Evolutionary conservation across 2,113 vertebrate genomes (phyloP), one percentile per base, ranked within the genome.

Genomic region (Neoarius graeffei): DNA sequence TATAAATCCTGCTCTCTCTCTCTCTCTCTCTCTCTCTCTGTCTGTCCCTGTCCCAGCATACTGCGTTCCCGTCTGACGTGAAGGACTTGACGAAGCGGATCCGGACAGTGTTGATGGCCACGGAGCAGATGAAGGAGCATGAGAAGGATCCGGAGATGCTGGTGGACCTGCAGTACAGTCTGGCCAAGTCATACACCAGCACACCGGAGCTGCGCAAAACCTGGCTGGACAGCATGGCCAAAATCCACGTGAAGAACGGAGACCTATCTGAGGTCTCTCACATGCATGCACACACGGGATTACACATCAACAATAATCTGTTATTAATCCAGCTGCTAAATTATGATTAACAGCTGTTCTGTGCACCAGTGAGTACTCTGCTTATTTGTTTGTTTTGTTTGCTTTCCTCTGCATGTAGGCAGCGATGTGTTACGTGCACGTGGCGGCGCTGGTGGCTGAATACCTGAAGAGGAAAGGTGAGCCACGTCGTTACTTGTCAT

Each of bases 41-140:
- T 59, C 5, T 57, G 3, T 62, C 14, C 17, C 79, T 42, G 6
- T 57, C 74, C 1, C 77, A 99, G 98, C 96, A 98, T 89, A 99
- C 98, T 0, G 97, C 95, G 0, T 99, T 99, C 88, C 97, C 98
- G 0, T 98, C 97, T 0, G 98, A 99, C 0, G 98, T 99, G 54
- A 99, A 99, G 92, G 98, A 99, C 94, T 93, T 99, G 90, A 99
- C 97, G 17, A 99, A 99, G 90, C 95, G 98, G 54, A 99, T 99
- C 92, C 95, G 98, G 59, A 99, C 98, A 0, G 98, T 99, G 13
- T 95, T 99, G 87, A 99, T 99, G 98, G 98, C 98, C 92, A 99
- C 98, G 0, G 98, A 98, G 85, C 98, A 99, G 94, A 99, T 99
- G 98, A 99, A 99, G 94, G 98, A 99, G 89, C 98, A 99, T 0